phyloP scores from a whole-genome alignment of 2,797 vertebrate species.

The Gambusia yucatana region DNA sequence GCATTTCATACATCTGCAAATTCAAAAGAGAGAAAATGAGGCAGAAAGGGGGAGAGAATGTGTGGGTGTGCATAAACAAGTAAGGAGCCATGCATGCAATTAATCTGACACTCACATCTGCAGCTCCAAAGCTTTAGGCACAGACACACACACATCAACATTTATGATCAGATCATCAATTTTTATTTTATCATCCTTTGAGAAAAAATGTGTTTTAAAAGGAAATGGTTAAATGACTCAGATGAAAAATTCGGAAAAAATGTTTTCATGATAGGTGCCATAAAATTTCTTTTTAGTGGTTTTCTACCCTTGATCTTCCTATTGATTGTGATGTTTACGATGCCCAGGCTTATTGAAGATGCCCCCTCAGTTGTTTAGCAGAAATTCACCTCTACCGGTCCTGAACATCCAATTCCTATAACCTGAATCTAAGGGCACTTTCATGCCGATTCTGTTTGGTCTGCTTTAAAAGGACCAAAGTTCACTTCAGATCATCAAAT shows the following conservation, averaged over 20 bases:
- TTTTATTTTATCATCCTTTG: not conserved
- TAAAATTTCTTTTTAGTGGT: not conserved
- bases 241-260: not conserved
- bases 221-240: not conserved
- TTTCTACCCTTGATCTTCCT: not conserved
- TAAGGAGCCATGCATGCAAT: constrained; percentile 54
- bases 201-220: not conserved
- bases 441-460: not conserved
- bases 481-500: not conserved
- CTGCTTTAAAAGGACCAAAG: not conserved
- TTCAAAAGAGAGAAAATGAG: constrained; percentile 1
- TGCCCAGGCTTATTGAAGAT: not conserved
- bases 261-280: not conserved
- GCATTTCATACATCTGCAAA: not conserved
- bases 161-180: not conserved
- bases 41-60: not conserved
- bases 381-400: not conserved
- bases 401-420: not conserved
- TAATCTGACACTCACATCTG: constrained; percentile 26
- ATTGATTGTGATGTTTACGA: not conserved
- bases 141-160: not conserved
- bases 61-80: constrained; percentile 23
- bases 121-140: constrained; percentile 18
- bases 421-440: too few species aligned
- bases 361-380: not conserved